Evolutionary conservation across 2,797 vertebrate species (phyloP).

Genomic region (Rhodeus uyekii): DNA sequence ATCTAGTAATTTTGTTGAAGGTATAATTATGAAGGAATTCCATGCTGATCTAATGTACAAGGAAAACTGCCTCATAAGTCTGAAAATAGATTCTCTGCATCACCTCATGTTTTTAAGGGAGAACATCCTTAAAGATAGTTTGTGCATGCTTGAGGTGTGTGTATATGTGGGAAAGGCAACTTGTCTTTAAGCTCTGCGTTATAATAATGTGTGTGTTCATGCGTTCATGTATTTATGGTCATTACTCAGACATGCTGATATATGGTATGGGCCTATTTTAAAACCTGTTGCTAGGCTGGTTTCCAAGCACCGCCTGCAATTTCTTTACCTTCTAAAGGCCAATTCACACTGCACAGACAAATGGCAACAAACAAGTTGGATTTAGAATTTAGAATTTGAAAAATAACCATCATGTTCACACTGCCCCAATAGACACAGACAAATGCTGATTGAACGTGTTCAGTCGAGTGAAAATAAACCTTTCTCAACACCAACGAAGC

Average conservation of each 20-base stretch:
- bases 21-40: slow-evolving; percentile 48
- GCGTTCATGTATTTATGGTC: slow-evolving; percentile 16
- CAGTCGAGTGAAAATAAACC: no score
- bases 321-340: slow-evolving; percentile 11
- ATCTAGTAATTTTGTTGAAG: slow-evolving; percentile 18
- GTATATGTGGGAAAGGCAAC: background rate
- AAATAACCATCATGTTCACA: no score
- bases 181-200: slow-evolving; percentile 3
- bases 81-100: slow-evolving; percentile 44
- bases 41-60: slow-evolving; percentile 18
- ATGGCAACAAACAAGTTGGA: no score
- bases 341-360: no score
- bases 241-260: slow-evolving; percentile 31
- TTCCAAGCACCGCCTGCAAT: slow-evolving; percentile 39
- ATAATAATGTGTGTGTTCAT: slow-evolving; percentile 6
- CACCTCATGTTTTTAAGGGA: background rate
- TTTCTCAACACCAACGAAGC: no score
- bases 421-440: no score
- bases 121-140: background rate
- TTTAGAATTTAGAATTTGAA: no score
- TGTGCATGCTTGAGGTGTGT: background rate
- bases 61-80: slow-evolving; percentile 41
- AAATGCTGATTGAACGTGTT: no score
- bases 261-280: slow-evolving; percentile 52
- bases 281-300: slow-evolving; percentile 59